Base-by-base conservation (phyloP, 1,140 invertebrate genomes). In the Drosophila teissieri region DNA sequence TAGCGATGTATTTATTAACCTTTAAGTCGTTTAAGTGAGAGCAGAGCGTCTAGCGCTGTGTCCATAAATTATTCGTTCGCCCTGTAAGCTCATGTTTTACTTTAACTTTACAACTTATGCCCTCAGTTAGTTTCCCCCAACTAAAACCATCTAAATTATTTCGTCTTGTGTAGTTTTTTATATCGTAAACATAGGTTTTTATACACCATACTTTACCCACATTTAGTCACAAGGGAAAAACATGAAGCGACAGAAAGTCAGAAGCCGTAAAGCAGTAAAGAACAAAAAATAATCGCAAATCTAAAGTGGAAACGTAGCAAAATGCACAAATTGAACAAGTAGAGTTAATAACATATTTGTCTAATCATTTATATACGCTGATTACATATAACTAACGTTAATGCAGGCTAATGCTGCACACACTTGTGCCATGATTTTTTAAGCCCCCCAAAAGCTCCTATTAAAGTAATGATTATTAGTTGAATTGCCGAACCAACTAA, bases 241-340 rank as follows among this genome's bases (percentile, higher is more conserved):
- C 10, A 37, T 3, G 37, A 39, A 39, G 19, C 19, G 19, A 19
- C 19, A 12, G 37, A 52, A 64, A 65, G 36, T 63, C 45, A 67
- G 42, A 37, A 17, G n/a, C 57, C 14, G 36, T 24, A 24, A 24
- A 24, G 24, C 19, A 46, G 31, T 22, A 46, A 69, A 52, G 37
- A 53, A 27, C 49, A 48, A 69, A 48, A 48, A 56, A 24, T 39
- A 68, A 70, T 55, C 44, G 24, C 62, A 46, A 65, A 64, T 37
- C 34, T 60, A 40, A 46, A 45, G 34, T 36, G 62, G 40, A 53
- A 80, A 52, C 53, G 62, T 83, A 82, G 80, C 24, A 45, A 63
- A 82, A 65, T 80, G 80, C 80, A 82, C 80, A 82, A 82, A 67
- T 22, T 39, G 63, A 58, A 60, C 42, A 39, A 78, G 64, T 72